Conservation (phyloP, 2,113 vertebrate species). For the Emydocephalus ijimae region DNA sequence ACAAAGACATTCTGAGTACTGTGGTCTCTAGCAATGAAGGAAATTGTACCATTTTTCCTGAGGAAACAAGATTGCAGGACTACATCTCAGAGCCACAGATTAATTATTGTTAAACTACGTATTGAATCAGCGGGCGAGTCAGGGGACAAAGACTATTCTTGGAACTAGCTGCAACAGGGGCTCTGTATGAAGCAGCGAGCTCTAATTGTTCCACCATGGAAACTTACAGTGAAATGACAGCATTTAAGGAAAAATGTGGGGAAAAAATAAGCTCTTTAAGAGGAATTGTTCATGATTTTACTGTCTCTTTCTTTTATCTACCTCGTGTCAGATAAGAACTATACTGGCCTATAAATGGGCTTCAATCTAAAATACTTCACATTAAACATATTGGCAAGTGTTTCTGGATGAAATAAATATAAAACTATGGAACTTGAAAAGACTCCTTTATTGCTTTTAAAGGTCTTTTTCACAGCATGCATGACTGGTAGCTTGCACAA, state of each 20-base stretch:
- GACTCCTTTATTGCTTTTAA: slow-evolving; percentile 60
- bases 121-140: slow-evolving; percentile 13
- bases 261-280: slow-evolving; percentile 44
- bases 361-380: slow-evolving; percentile 48
- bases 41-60: neutral
- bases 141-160: slow-evolving; percentile 35
- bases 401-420: slow-evolving; percentile 55
- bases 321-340: slow-evolving; percentile 39
- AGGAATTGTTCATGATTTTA: slow-evolving; percentile 41
- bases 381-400: slow-evolving; percentile 46
- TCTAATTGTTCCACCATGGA: slow-evolving; percentile 11
- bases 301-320: slow-evolving; percentile 44
- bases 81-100: neutral
- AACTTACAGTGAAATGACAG: neutral
- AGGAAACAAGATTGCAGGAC: neutral
- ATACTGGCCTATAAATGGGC: slow-evolving; percentile 44
- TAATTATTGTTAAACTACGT: slow-evolving; percentile 33
- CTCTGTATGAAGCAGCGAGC: neutral
- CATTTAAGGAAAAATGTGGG: neutral
- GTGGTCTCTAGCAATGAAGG: slow-evolving; percentile 17
- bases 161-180: slow-evolving; percentile 1
- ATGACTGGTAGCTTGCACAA: slow-evolving; percentile 47
- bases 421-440: slow-evolving; percentile 50
- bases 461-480: slow-evolving; percentile 51
- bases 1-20: slow-evolving; percentile 1